Percentiles rank a stretch among this genome's conserved stretches.
These are phyloP conservation scores for Bhutanitis thaidina DNA, from an alignment of 2,888 invertebrate species.

Conservation along the genomic window DNA sequence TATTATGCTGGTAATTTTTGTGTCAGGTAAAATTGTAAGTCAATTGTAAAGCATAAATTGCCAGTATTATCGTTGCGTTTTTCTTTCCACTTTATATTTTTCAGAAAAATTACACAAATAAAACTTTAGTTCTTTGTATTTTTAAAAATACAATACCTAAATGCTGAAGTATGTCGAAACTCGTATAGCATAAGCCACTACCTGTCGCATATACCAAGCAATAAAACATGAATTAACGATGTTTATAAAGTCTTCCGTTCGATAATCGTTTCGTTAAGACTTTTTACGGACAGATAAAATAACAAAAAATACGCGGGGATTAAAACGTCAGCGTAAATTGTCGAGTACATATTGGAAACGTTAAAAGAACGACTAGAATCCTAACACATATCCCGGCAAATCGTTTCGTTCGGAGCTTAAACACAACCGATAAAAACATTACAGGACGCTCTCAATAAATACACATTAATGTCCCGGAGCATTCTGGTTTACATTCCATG, in stretches of 20 bases:
- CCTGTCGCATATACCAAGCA: slow-evolving; percentile 6
- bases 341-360: slow-evolving; percentile 35
- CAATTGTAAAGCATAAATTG: slow-evolving; percentile 12
- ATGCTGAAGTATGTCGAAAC: slow-evolving; percentile 1
- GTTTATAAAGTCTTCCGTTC: slow-evolving; percentile 12
- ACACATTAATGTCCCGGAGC: slow-evolving; percentile 64
- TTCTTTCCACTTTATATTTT: not conserved
- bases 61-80: slow-evolving; percentile 1
- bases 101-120: not conserved
- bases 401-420: slow-evolving; percentile 54
- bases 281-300: slow-evolving; percentile 33
- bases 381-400: slow-evolving; percentile 42
- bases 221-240: slow-evolving; percentile 19
- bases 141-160: not conserved
- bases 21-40: slow-evolving; percentile 15
- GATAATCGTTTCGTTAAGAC: slow-evolving; percentile 25
- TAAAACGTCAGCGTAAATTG: slow-evolving; percentile 38
- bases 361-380: slow-evolving; percentile 39
- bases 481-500: slow-evolving; percentile 77
- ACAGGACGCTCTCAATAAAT: slow-evolving; percentile 76
- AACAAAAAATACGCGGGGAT: slow-evolving; percentile 33
- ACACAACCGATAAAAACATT: slow-evolving; percentile 75
- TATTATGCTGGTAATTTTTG: slow-evolving; percentile 13
- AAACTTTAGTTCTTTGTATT: not conserved
- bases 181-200: not conserved